Percentiles rank a stretch among this genome's conserved stretches.
Conservation (phyloP, 2,113 vertebrate genomes). For the Chamaetylas fuelleborni region DNA sequence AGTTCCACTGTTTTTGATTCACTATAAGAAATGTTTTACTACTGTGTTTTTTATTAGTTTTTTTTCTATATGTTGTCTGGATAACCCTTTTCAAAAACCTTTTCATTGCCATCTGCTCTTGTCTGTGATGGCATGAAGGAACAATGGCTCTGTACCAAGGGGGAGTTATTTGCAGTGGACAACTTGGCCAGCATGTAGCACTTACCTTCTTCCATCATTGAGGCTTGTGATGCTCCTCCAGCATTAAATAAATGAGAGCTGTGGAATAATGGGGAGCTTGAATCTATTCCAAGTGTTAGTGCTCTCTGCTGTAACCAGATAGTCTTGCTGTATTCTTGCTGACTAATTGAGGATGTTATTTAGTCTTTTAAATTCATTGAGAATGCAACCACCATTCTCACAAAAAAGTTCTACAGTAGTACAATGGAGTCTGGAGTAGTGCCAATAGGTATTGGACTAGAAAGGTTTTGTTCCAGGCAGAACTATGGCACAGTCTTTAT, state of each 20-base stretch:
- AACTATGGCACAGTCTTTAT: neutral
- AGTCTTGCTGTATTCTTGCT: conserved; percentile 9
- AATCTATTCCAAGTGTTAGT: neutral
- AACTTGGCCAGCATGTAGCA: neutral
- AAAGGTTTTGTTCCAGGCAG: neutral
- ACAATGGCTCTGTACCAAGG: rapidly evolving
- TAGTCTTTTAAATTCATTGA: neutral
- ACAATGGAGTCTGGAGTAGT: neutral
- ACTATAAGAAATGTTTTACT: neutral
- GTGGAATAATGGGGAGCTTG: neutral
- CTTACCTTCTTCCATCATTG: neutral
- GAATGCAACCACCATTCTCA: neutral
- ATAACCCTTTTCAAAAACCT: neutral
- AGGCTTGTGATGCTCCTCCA: neutral
- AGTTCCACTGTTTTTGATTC: neutral
- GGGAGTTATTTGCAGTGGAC: neutral
- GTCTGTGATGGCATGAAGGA: neutral
- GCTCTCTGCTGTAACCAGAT: conserved; percentile 9
- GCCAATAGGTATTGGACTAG: neutral
- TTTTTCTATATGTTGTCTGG: neutral
- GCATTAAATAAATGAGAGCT: neutral
- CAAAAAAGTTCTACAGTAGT: neutral
- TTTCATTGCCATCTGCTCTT: neutral
- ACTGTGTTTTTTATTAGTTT: neutral
- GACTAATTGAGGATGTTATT: conserved; percentile 11